Evolutionary conservation across 2,888 invertebrate genomes (phyloP), one percentile per base, ranked within the genome.

Genomic region (Strigamia maritima): DNA sequence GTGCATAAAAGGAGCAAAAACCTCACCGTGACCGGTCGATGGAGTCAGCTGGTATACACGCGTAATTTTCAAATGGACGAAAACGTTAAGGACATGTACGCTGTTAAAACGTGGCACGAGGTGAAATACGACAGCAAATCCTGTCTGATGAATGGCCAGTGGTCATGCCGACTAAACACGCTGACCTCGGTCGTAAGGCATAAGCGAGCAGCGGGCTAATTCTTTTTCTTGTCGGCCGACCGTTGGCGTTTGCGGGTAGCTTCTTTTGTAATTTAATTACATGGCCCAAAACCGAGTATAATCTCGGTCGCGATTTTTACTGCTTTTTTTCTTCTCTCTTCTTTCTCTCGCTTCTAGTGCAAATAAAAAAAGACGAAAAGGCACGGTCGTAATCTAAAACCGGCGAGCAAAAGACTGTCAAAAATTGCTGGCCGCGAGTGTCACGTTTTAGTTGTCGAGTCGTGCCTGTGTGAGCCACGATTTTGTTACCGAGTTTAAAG

Each of bases 391-490:
- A 65, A 65, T 65, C 65, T 65, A 65, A 65, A 65, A 65, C 65
- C 65, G 65, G 65, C 65, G 65, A 65, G 65, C 65, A 65, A 65
- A 26, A 65, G 65, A 65, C 65, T 65, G 65, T 65, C 65, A 65
- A 65, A 65, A 65, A 65, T 65, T 65, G 65, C 65, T 65, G 65
- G 65, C 65, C 65, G 65, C 65, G 65, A 65, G 65, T 65, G 65
- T 65, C 65, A 65, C 65, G 65, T 65, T 65, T 65, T 65, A 65
- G 65, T 65, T 65, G 65, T 65, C 65, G 65, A 65, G 26, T 65
- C 65, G 65, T 65, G 65, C 65, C 65, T 65, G 65, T 24, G 26
- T 28, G 65, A 24, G 10, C 65, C 12, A 65, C 65, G 65, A 65
- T 65, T 65, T 65, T 65, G 65, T 65, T 65, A 65, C 65, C 26